Evolutionary conservation across 2,888 invertebrate species (phyloP), one percentile per base, ranked within the genome.

Genomic region (Bugulina stolonifera): DNA sequence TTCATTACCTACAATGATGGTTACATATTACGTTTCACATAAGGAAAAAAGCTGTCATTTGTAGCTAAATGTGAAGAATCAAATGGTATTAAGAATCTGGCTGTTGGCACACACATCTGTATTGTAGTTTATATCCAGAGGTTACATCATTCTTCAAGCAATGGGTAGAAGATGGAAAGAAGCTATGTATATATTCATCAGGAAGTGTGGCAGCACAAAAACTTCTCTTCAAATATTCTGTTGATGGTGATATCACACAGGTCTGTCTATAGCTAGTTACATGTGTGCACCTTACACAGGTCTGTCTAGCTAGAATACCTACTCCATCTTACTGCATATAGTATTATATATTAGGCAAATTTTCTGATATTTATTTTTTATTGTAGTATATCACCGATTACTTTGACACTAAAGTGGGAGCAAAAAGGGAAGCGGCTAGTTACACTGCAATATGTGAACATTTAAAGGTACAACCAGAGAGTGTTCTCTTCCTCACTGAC

Each of bases 121-220:
- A n/a, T n/a, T 69, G 22, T 85, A 95, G 95, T 83, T 88, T 97
- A 35, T 97, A 91, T 82, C 89, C 91, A 14, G 97, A 97, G 85
- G 94, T 95, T 0, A 87, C 89, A 0, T 86, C 87, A 23, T 90
- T 91, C 0, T 87, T 97, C 69, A 87, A 91, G 80, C 85, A 87
- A 73, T 92, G 94, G 91, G 88, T 87, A 1, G 86, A 88, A 1
- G 85, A 87, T 22, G 91, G 90, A 34, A 88, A 89, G 52, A 88
- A 88, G 75, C 86, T 96, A 70, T 94, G 90, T 81, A 90, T 95
- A 74, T 97, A 93, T 84, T 96, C 96, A 0, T 94, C 94, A 34
- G 96, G 95, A 69, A 94, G 93, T 72, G 89, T 93, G 0, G 90
- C 91, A 78, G 92, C 95, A 22, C 97, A 97, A 83, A 91, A 93